Base-by-base conservation (phyloP, 2,113 vertebrate species). In the Syngnathus typhle region DNA sequence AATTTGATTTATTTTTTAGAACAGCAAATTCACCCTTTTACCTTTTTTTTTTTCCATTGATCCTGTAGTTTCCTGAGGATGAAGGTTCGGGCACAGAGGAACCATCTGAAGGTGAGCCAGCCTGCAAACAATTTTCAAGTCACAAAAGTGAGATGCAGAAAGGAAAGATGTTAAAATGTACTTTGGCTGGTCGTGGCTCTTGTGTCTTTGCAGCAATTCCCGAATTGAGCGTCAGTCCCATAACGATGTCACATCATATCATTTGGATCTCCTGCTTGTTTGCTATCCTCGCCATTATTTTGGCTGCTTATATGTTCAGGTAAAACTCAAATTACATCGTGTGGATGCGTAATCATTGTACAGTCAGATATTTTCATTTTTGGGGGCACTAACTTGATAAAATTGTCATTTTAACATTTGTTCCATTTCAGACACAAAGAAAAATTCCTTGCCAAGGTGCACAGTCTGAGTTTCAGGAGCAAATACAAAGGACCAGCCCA, bases 251-350 rank as follows among this genome's bases (percentile, higher is more conserved):
- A 6, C 44, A 56, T 63, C 58, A 67, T 13, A 13, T 78, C 43
- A 54, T 85, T 23, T 90, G 85, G 84, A 71, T 86, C 65, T 54
- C 66, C 16, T 72, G 49, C 13, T 19, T 65, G 21, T 78, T 84
- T 64, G 15, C 58, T 46, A 1, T 90, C 11, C 11, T 87, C 27
- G 69, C 64, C n/a, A 9, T 81, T 36, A 21, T 84, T 44, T 65
- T 88, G 21, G 70, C 60, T 0, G 61, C 51, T 64, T 88, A 69
- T 68, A 47, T 83, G 61, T 69, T 85, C 54, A 84, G 90, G 91
- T 91, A 82, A 5, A 47, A 19, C 64, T 52, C 13, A 7, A n/a
- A 60, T 19, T 3, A 6, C 7, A 0, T 0, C 16, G 36, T 2
- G 15, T 1, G 37, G 9, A 23, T 54, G 8, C 21, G 19, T 21